phyloP scores from a whole-genome alignment of 2,113 vertebrate species.

The Otus sunia region DNA sequence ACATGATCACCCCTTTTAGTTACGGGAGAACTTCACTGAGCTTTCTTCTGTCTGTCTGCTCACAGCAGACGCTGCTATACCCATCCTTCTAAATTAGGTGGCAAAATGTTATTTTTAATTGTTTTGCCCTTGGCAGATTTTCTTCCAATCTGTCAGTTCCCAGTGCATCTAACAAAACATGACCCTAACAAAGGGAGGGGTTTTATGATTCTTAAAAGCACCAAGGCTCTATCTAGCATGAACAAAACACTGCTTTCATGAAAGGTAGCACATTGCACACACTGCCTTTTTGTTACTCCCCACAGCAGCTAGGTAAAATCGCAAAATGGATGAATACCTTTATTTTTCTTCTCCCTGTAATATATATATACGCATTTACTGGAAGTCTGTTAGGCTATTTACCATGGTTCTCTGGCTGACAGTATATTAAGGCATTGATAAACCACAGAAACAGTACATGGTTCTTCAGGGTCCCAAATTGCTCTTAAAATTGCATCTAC shows the following conservation, averaged over 20 bases:
- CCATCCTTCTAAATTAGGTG: background rate
- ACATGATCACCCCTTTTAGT: background rate
- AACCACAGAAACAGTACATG: background rate
- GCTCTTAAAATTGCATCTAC: background rate
- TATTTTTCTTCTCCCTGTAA: background rate
- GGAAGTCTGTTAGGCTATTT: background rate
- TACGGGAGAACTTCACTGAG: background rate
- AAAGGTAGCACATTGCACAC: background rate
- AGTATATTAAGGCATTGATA: background rate
- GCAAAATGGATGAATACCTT: background rate
- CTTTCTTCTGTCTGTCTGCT: background rate
- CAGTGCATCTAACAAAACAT: background rate
- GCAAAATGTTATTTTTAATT: background rate
- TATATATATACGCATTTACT: background rate
- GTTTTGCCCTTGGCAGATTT: background rate
- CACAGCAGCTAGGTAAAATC: background rate
- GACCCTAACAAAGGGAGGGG: background rate
- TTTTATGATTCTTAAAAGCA: background rate
- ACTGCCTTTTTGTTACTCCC: background rate
- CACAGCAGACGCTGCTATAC: background rate
- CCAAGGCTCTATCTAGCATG: background rate
- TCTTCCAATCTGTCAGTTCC: background rate
- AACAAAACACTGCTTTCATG: background rate
- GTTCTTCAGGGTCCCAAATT: background rate
- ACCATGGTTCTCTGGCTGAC: background rate